Percentiles rank a stretch among this genome's conserved stretches.
Conservation (phyloP, 2,797 vertebrate species). For the Myotis pilosus region DNA sequence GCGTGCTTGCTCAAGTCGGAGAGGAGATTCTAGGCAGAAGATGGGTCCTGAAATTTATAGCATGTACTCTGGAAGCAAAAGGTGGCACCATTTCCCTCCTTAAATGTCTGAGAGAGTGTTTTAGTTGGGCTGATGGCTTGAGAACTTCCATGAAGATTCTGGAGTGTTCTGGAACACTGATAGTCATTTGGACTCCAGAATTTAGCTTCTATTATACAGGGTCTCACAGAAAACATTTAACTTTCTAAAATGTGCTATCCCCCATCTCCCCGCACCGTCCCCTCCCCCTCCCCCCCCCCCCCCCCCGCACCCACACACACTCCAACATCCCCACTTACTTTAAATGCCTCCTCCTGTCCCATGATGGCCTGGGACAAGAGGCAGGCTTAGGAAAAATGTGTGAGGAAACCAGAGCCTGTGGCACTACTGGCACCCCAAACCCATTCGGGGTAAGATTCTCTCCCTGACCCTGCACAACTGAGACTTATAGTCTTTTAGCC, state of each 20-base stretch:
- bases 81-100: not conserved
- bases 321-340: not conserved
- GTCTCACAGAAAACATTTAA: not conserved
- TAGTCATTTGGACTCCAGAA: not conserved
- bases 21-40: not conserved
- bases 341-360: not conserved
- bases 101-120: not conserved
- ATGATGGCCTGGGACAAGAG: not conserved
- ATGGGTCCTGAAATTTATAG: not conserved
- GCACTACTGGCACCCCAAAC: too few relatives aligned
- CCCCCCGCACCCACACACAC: too few relatives aligned
- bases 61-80: not conserved
- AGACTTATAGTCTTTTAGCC: not conserved
- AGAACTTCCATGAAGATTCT: constrained; percentile 4
- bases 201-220: not conserved
- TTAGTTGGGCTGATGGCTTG: not conserved
- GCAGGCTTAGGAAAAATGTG: not conserved
- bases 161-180: not conserved
- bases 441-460: not conserved
- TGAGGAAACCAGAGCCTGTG: not conserved
- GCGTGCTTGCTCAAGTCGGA: not conserved
- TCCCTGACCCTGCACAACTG: not conserved
- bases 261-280: accelerated
- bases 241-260: not conserved
- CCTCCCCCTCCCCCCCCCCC: too few relatives aligned